Percentiles rank a stretch among this genome's conserved stretches.
Conservation (phyloP, 2,113 vertebrate genomes). For the Erythrocercus mccallii region DNA sequence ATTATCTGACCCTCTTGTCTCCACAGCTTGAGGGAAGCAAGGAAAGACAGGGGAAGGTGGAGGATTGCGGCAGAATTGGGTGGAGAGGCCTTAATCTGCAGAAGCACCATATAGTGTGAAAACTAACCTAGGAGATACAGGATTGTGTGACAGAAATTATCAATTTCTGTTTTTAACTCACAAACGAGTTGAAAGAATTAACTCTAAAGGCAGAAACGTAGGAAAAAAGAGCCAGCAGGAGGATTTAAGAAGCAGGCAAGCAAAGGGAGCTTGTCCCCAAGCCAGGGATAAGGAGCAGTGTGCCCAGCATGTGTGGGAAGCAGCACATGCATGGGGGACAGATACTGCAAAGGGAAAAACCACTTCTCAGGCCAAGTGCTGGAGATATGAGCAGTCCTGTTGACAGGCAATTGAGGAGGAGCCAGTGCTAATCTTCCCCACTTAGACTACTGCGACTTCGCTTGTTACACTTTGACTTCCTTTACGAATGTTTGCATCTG, state of each 20-base stretch:
- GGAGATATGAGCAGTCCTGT: background rate
- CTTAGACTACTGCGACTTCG: background rate
- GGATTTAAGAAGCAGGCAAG: background rate
- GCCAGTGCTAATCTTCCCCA: background rate
- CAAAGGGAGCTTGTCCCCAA: background rate
- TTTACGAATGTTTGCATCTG: background rate
- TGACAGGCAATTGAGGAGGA: constrained; percentile 14
- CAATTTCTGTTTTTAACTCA: background rate
- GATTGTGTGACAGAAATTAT: background rate
- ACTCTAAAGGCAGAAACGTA: background rate
- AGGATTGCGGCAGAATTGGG: background rate
- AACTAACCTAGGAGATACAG: background rate
- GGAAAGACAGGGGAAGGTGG: background rate
- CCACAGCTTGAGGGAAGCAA: background rate
- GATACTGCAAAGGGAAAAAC: background rate
- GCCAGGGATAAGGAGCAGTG: background rate
- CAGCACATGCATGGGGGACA: background rate
- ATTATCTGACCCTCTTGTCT: background rate
- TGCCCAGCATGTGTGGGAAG: background rate
- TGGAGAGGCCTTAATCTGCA: background rate
- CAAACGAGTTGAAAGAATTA: background rate
- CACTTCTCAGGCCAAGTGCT: background rate
- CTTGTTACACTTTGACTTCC: background rate
- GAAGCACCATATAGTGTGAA: background rate
- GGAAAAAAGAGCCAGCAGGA: background rate